Evolutionary conservation across 2,888 invertebrate species (phyloP).

Genomic region (Cephonodes hylas): DNA sequence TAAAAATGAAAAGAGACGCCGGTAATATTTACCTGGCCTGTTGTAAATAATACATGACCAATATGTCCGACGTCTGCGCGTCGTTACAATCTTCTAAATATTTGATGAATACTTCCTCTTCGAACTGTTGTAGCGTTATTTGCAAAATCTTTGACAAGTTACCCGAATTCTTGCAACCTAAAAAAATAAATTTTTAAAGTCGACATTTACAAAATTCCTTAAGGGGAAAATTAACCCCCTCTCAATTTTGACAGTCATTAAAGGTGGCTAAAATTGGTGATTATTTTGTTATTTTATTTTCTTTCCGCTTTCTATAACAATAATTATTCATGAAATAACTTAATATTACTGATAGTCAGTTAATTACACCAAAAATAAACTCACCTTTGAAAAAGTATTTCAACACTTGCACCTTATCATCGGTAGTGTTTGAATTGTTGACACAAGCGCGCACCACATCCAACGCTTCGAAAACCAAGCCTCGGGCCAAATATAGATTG

Average conservation of each 20-base stretch:
- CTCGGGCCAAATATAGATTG: constrained; percentile 83
- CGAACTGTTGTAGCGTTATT: constrained; percentile 81
- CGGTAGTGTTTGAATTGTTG: constrained; percentile 53
- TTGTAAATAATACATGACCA: constrained; percentile 86
- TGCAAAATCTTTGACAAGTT: constrained; percentile 82
- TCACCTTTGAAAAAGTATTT: constrained; percentile 83
- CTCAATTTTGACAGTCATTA: too few relatives aligned
- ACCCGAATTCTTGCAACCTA: constrained; percentile 80
- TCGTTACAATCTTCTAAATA: constrained; percentile 83
- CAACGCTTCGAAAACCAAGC: constrained; percentile 84
- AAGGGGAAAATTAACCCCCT: too few relatives aligned
- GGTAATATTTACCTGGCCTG: constrained; percentile 68
- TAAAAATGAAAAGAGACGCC: too few relatives aligned
- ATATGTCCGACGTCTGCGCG: constrained; percentile 82
- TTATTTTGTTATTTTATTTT: too few relatives aligned
- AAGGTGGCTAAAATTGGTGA: too few relatives aligned
- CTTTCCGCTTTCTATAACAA: too few relatives aligned
- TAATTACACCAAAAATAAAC: neutral
- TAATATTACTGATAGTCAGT: too few relatives aligned
- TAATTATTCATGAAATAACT: too few relatives aligned
- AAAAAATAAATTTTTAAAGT: neutral
- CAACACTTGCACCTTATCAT: constrained; percentile 72
- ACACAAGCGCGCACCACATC: constrained; percentile 82
- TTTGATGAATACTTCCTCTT: constrained; percentile 85
- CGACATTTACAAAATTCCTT: too few relatives aligned